Conservation (phyloP, 2,797 vertebrate species). For the Acipenser oxyrinchus region DNA sequence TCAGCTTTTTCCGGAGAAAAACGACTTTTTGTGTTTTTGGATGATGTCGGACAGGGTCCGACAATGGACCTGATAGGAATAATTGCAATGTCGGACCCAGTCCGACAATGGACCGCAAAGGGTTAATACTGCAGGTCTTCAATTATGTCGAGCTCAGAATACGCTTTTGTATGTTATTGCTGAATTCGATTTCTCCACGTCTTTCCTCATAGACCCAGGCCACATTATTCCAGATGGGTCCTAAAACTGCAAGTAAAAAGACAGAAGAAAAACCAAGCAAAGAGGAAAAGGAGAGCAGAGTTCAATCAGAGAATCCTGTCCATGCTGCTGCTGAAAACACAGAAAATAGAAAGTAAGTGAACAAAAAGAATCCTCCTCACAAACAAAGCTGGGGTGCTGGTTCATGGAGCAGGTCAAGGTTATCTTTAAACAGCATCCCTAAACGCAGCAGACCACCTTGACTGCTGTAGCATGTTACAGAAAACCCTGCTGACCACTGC, state of each 20-base stretch:
- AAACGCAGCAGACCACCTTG: too few relatives aligned
- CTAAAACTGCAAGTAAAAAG: conserved; percentile 49
- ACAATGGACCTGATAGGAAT: too few relatives aligned
- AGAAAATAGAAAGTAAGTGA: conserved; percentile 67
- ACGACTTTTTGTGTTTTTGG: too few relatives aligned
- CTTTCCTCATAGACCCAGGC: conserved; percentile 52
- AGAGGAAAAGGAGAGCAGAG: conserved; percentile 14
- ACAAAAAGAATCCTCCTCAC: neutral
- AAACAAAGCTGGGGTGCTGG: neutral
- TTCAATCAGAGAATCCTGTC: conserved; percentile 32
- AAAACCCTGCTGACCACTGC: neutral
- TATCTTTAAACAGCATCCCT: conserved; percentile 7
- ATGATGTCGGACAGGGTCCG: too few relatives aligned
- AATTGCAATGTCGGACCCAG: too few relatives aligned
- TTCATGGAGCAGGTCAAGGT: conserved; percentile 24
- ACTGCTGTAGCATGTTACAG: neutral
- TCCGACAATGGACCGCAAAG: too few relatives aligned
- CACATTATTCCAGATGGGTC: conserved; percentile 72
- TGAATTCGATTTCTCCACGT: too few relatives aligned
- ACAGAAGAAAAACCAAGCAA: conserved; percentile 43
- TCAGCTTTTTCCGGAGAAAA: too few relatives aligned
- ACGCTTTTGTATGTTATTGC: too few relatives aligned
- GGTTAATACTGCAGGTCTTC: too few relatives aligned
- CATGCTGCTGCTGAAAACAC: conserved; percentile 40
- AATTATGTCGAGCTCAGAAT: too few relatives aligned